Evolutionary conservation across 1,140 invertebrate genomes (phyloP).

Genomic region (Drosophila willistoni): DNA sequence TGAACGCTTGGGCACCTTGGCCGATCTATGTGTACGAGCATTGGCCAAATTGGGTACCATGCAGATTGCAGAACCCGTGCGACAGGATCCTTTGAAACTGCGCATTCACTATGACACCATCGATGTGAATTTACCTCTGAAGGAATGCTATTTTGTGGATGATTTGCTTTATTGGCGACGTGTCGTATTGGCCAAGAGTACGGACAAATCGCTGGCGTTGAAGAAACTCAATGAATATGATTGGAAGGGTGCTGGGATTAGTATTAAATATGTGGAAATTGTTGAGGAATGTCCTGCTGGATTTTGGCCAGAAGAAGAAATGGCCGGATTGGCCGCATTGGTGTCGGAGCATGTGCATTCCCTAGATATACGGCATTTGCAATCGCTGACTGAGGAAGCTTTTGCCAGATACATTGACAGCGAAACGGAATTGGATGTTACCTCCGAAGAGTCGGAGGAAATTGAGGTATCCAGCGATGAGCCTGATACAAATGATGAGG

Average conservation of each 20-base stretch:
- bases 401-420: conserved; percentile 31
- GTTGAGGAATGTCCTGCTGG: conserved; percentile 63
- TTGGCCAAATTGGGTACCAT: conserved; percentile 42
- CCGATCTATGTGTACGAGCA: conserved; percentile 53
- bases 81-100: conserved; percentile 40
- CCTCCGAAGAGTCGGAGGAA: conserved; percentile 36
- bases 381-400: conserved; percentile 42
- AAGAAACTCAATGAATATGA: conserved; percentile 55
- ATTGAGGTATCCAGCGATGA: conserved; percentile 56
- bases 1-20: conserved; percentile 50
- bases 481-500: conserved; percentile 14
- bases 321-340: conserved; percentile 43
- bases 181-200: conserved; percentile 61
- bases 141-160: conserved; percentile 58
- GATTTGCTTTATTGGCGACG: conserved; percentile 62
- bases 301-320: conserved; percentile 59
- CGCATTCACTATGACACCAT: conserved; percentile 63
- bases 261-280: conserved; percentile 70
- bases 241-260: conserved; percentile 62
- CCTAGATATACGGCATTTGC: conserved; percentile 62
- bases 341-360: conserved; percentile 41
- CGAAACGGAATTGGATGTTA: conserved; percentile 38
- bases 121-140: conserved; percentile 60
- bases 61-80: conserved; percentile 27
- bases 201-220: conserved; percentile 34